Evolutionary conservation across 2,888 invertebrate genomes (phyloP).

Genomic region (Synanthedon formicaeformis): DNA sequence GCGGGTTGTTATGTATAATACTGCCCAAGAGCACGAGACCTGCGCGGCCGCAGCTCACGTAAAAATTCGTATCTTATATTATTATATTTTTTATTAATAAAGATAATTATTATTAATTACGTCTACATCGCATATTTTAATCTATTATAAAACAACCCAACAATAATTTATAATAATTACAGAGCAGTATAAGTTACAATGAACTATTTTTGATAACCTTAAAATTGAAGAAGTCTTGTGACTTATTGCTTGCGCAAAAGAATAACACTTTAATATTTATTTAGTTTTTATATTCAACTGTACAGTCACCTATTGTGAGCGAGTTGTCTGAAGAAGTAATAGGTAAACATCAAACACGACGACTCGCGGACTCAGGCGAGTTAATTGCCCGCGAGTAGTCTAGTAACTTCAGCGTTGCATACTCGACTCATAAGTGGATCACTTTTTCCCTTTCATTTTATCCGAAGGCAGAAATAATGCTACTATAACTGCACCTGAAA

Average conservation of each 20-base stretch:
- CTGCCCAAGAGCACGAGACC: constrained; percentile 66
- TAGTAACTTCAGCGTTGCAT: too few relatives aligned
- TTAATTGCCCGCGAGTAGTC: too few relatives aligned
- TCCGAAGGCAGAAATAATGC: not conserved
- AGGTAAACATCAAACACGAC: too few relatives aligned
- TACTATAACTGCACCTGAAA: not conserved
- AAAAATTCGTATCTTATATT: constrained; percentile 4
- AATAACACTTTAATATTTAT: too few relatives aligned
- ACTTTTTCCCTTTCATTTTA: not conserved
- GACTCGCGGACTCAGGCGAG: too few relatives aligned
- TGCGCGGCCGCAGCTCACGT: constrained; percentile 38
- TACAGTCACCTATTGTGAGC: too few relatives aligned
- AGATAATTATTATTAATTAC: constrained; percentile 22
- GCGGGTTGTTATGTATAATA: constrained; percentile 66
- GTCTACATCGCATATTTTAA: not conserved
- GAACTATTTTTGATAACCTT: not conserved
- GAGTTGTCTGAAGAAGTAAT: too few relatives aligned
- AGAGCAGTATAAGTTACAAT: not conserved
- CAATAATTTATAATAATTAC: not conserved
- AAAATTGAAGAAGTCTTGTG: too few relatives aligned
- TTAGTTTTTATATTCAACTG: too few relatives aligned
- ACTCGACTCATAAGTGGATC: too few relatives aligned
- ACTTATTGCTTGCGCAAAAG: too few relatives aligned
- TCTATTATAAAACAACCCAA: not conserved
- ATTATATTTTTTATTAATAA: constrained; percentile 41